Conservation (phyloP, 2,113 vertebrate species). For the Romanogobio albipinnatus region DNA sequence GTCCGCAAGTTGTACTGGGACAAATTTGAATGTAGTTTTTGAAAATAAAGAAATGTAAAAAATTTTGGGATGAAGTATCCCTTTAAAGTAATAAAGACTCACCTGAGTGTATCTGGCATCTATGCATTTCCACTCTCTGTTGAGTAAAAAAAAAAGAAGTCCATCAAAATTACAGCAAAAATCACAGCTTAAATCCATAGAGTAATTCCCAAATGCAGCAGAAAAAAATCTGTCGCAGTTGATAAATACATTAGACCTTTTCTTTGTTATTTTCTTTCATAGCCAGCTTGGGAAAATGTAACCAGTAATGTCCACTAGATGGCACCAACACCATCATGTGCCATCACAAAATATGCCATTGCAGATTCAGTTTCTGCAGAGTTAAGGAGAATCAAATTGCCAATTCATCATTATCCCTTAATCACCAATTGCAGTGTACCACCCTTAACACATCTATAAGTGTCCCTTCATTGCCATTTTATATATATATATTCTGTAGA, state of each 20-base stretch:
- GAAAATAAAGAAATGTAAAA: no score
- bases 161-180: neutral
- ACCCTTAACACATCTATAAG: neutral
- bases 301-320: slow-evolving; percentile 6
- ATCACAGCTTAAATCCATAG: neutral
- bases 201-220: neutral
- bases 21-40: no score
- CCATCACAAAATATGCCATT: neutral
- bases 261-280: neutral
- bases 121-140: slow-evolving; percentile 71
- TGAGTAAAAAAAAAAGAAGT: slow-evolving; percentile 33
- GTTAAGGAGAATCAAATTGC: neutral
- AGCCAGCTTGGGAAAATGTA: neutral
- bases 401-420: slow-evolving; percentile 5
- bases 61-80: no score
- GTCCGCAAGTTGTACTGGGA: no score
- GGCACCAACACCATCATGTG: slow-evolving; percentile 2
- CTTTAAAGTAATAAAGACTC: slow-evolving; percentile 19
- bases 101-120: slow-evolving; percentile 51
- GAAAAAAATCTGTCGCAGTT: neutral
- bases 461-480: neutral
- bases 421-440: neutral
- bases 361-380: slow-evolving; percentile 9
- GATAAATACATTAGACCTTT: neutral
- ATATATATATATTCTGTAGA: no score